These are phyloP conservation scores for Girardinichthys multiradiatus DNA, from an alignment of 2,113 vertebrate genomes.

Conservation along the genomic window DNA sequence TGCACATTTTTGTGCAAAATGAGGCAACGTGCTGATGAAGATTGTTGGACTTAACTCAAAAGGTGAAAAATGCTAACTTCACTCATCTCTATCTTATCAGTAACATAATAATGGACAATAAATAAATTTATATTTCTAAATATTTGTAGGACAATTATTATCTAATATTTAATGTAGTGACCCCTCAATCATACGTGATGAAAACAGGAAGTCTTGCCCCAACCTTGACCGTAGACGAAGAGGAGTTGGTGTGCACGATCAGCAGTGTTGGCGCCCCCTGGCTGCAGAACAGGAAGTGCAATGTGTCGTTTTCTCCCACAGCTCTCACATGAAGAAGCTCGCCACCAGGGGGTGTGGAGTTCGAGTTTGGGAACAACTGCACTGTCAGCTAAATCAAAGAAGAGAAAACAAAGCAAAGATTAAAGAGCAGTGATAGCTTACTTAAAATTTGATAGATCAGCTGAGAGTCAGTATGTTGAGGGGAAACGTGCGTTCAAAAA, in stretches of 20 bases:
- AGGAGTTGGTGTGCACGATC: constrained; percentile 82
- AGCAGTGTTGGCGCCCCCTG: constrained; percentile 84
- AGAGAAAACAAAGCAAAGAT: not conserved
- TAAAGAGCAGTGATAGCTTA: not conserved
- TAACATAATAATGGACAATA: too few relatives aligned
- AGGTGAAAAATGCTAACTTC: too few relatives aligned
- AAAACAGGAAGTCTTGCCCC: not conserved
- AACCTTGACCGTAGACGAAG: constrained; percentile 73
- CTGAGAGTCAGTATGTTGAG: not conserved
- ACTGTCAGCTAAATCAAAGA: constrained; percentile 79
- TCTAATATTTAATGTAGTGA: too few relatives aligned
- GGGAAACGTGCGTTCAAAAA: not conserved
- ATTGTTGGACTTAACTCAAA: too few relatives aligned
- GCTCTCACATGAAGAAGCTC: constrained; percentile 87
- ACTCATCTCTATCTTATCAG: too few relatives aligned
- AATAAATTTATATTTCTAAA: too few relatives aligned
- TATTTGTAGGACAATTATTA: too few relatives aligned
- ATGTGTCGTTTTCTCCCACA: constrained; percentile 79
- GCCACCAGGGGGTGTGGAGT: constrained; percentile 17
- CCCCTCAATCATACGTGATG: too few relatives aligned
- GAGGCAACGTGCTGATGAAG: too few relatives aligned
- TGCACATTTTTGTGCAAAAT: too few relatives aligned
- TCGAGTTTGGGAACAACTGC: constrained; percentile 76
- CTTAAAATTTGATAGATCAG: not conserved
- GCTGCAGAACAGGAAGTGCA: constrained; percentile 90